Percentiles rank a stretch among this genome's conserved stretches.
phyloP scores from a whole-genome alignment of 92 coral and sea anemone genomes.

The Zoanthus sociatus region DNA sequence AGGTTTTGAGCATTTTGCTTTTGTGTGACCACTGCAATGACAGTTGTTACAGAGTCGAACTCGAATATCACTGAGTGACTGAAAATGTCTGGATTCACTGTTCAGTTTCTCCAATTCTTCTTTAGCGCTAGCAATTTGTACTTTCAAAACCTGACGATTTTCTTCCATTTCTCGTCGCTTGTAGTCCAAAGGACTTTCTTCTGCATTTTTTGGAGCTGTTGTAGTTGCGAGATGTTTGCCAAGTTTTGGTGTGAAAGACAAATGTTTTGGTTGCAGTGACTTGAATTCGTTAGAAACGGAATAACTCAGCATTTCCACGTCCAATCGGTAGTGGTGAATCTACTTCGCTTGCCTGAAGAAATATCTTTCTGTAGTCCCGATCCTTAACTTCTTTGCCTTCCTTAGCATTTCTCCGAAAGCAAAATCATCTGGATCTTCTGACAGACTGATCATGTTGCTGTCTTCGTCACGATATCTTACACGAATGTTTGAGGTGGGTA shows the following conservation, averaged over 20 bases:
- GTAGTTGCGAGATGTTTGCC: slow-evolving; percentile 27
- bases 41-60: slow-evolving; percentile 52
- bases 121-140: slow-evolving; percentile 42
- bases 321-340: slow-evolving; percentile 49
- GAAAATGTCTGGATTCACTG: not conserved
- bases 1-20: slow-evolving; percentile 36
- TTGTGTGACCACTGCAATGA: slow-evolving; percentile 42
- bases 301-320: not conserved
- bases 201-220: slow-evolving; percentile 28
- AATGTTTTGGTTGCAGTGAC: not conserved
- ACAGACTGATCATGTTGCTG: too few relatives aligned
- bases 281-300: too few relatives aligned
- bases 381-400: slow-evolving; percentile 56
- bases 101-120: slow-evolving; percentile 41
- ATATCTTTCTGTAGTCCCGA: slow-evolving; percentile 46
- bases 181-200: slow-evolving; percentile 48
- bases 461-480: too few relatives aligned
- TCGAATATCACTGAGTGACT: slow-evolving; percentile 18
- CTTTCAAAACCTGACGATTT: slow-evolving; percentile 44
- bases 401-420: slow-evolving; percentile 53
- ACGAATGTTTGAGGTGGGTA: too few relatives aligned
- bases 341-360: slow-evolving; percentile 1
- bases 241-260: slow-evolving; percentile 56
- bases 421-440: not conserved
- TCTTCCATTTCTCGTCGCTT: slow-evolving; percentile 46